Evolutionary conservation across 2,888 invertebrate species (phyloP).

Genomic region (Amblyjoppa proteus): DNA sequence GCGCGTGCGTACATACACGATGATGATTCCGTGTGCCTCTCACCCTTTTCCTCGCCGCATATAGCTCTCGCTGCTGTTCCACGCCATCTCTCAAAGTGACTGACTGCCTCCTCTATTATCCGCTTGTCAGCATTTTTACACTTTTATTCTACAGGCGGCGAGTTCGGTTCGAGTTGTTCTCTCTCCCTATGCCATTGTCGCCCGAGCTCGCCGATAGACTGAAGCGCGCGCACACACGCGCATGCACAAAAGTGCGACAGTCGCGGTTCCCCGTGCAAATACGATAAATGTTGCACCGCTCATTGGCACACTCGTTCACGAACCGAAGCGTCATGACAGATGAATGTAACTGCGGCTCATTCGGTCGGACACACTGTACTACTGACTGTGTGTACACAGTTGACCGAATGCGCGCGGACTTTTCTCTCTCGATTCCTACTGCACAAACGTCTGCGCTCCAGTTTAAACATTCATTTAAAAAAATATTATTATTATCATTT

Average conservation of each 20-base stretch:
- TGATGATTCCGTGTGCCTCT: constrained; percentile 39
- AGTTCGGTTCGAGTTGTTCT: constrained; percentile 43
- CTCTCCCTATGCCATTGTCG: constrained; percentile 60
- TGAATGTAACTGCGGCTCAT: constrained; percentile 65
- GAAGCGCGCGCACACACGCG: neutral
- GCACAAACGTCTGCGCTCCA: constrained; percentile 3
- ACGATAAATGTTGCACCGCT: constrained; percentile 70
- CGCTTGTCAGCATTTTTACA: constrained; percentile 85
- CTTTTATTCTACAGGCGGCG: constrained; percentile 79
- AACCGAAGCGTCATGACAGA: constrained; percentile 60
- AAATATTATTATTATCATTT: neutral
- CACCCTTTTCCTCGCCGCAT: constrained; percentile 54
- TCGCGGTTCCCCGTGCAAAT: constrained; percentile 36
- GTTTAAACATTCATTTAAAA: neutral
- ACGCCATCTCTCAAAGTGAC: constrained; percentile 85
- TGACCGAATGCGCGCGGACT: neutral
- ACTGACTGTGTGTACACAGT: constrained; percentile 24
- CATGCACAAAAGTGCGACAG: neutral
- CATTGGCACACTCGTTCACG: constrained; percentile 66
- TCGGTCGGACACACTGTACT: constrained; percentile 37
- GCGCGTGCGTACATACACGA: constrained; percentile 7
- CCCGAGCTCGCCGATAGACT: constrained; percentile 52
- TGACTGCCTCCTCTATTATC: constrained; percentile 85
- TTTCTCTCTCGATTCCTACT: constrained; percentile 14
- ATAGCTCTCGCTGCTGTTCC: constrained; percentile 78